Conservation (phyloP, 2,797 vertebrate species). For the Emys orbicularis region DNA sequence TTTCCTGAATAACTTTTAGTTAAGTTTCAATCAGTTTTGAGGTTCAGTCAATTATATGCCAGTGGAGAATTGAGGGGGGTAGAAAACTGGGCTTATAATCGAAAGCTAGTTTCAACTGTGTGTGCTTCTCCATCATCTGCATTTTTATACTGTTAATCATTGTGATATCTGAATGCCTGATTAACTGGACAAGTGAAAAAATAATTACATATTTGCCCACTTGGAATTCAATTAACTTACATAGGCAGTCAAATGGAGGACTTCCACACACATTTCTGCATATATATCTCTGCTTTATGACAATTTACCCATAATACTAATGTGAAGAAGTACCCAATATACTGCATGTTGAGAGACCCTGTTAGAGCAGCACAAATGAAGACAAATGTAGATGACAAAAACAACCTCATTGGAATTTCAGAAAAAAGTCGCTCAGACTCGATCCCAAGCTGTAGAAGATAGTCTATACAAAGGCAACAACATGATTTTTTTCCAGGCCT, state of each 20-base stretch:
- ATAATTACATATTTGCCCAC: not conserved
- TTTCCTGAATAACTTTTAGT: not conserved
- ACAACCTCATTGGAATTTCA: rapidly evolving
- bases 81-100: not conserved
- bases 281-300: not conserved
- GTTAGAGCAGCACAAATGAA: not conserved
- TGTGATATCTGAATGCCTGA: not conserved
- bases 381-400: not conserved
- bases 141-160: not conserved
- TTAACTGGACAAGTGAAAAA: not conserved
- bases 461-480: not conserved
- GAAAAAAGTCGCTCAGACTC: not conserved
- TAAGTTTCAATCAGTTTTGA: not conserved
- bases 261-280: not conserved
- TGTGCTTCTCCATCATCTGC: not conserved
- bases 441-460: not conserved
- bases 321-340: not conserved
- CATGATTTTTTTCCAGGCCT: not conserved
- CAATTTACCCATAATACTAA: not conserved
- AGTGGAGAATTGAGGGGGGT: constrained; percentile 5
- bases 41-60: not conserved
- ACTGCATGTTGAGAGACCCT: not conserved
- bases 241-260: not conserved
- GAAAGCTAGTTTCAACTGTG: constrained; percentile 20
- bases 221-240: not conserved